Evolutionary conservation across 2,797 vertebrate species (phyloP).

Genomic region (Setipinna tenuifilis): DNA sequence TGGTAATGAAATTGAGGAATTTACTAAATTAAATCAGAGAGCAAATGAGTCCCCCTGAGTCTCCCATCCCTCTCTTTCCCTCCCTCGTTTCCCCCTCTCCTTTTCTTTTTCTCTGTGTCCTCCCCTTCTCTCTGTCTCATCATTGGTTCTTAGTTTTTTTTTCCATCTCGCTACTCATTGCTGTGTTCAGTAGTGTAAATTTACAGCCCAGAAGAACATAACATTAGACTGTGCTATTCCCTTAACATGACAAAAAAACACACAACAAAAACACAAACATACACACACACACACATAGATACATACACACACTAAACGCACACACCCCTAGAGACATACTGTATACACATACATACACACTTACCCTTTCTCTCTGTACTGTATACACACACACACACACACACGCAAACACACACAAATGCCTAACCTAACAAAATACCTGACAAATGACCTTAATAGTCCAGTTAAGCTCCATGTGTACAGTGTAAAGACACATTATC

Average conservation of each 20-base stretch:
- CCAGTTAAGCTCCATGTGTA: no score
- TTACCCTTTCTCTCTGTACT: not conserved
- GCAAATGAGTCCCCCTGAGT: slow-evolving; percentile 58
- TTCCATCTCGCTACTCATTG: not conserved
- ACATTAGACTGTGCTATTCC: not conserved
- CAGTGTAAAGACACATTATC: not conserved
- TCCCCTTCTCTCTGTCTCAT: slow-evolving; percentile 27
- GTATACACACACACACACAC: not conserved
- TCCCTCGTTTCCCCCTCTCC: slow-evolving; percentile 24
- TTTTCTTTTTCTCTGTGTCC: slow-evolving; percentile 34
- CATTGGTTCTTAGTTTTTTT: not conserved
- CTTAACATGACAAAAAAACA: not conserved
- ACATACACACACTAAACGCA: not conserved
- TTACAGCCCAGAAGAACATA: not conserved
- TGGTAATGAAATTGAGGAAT: slow-evolving; percentile 60
- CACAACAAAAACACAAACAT: no score
- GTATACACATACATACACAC: slow-evolving; percentile 17
- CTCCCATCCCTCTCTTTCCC: slow-evolving; percentile 27
- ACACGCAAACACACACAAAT: not conserved
- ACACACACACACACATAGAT: not conserved
- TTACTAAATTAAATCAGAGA: slow-evolving; percentile 59
- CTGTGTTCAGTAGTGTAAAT: not conserved
- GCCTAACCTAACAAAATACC: not conserved
- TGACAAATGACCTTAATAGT: not conserved
- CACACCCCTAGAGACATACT: not conserved